phyloP scores from a whole-genome alignment of 2,113 vertebrate genomes.

The Haplochromis vanheusdeni region DNA sequence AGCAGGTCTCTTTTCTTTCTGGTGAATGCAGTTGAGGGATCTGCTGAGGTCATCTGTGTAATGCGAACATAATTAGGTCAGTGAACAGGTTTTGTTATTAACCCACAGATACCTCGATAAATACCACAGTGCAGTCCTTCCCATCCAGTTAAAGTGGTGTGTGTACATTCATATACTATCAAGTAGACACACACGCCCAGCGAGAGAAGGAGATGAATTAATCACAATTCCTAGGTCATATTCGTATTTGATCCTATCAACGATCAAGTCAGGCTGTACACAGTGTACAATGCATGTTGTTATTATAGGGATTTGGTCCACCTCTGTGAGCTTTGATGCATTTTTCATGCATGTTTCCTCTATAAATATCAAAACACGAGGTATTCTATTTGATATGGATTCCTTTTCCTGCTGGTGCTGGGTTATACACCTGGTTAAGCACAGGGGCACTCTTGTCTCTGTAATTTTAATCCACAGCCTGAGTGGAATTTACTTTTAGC shows the following conservation, averaged over 20 bases:
- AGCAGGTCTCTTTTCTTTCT: neutral
- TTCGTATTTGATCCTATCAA: neutral
- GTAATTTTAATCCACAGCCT: constrained; percentile 16
- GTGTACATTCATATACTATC: neutral
- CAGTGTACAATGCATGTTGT: neutral
- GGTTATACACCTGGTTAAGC: neutral
- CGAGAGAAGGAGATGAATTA: constrained; percentile 19
- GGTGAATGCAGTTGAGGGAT: neutral
- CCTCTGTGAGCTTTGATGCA: constrained; percentile 9
- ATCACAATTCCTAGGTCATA: constrained; percentile 5
- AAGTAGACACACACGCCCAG: neutral
- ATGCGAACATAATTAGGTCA: constrained; percentile 16
- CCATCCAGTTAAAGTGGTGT: neutral
- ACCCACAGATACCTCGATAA: neutral
- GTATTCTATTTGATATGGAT: constrained; percentile 36
- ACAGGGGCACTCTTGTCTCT: neutral
- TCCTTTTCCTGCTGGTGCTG: neutral
- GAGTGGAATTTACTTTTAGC: neutral
- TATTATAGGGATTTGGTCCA: neutral
- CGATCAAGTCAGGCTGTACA: neutral
- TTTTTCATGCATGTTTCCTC: constrained; percentile 35
- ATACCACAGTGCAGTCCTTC: neutral
- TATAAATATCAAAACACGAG: constrained; percentile 26
- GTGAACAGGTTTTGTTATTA: neutral
- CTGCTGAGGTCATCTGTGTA: neutral